These are phyloP conservation scores for Rhea pennata DNA, from an alignment of 2,113 vertebrate species.

Conservation along the genomic window DNA sequence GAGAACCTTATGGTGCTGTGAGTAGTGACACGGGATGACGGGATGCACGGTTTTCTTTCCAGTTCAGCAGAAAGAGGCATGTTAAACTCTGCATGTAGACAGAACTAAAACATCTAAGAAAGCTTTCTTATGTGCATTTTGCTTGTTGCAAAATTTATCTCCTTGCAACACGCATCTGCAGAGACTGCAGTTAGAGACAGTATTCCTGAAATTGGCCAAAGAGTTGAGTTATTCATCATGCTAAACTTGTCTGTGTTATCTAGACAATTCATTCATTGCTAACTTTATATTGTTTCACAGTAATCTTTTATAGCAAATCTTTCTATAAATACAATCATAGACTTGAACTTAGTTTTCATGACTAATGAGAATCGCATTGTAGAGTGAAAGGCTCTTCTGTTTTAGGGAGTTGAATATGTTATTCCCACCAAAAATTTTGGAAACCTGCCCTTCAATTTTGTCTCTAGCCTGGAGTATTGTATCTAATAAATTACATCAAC, in stretches of 20 bases:
- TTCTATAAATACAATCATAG: neutral
- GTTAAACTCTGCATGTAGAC: neutral
- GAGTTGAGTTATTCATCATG: neutral
- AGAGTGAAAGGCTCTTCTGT: neutral
- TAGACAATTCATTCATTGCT: neutral
- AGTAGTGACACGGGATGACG: neutral
- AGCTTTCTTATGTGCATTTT: neutral
- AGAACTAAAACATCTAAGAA: neutral
- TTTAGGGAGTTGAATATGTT: neutral
- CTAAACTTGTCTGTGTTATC: neutral
- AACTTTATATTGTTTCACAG: neutral
- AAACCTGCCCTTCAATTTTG: neutral
- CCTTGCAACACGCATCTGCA: neutral
- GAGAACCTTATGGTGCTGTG: neutral
- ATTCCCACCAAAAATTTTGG: neutral
- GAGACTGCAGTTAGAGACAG: neutral
- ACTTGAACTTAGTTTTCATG: neutral
- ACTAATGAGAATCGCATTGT: neutral
- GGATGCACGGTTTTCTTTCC: neutral
- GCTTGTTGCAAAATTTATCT: neutral
- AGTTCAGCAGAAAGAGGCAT: neutral
- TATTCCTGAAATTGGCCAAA: neutral
- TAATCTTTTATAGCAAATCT: neutral
- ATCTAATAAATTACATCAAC: neutral
- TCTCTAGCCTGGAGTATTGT: neutral